These are phyloP conservation scores for Prorops nasuta DNA, from an alignment of 1,140 invertebrate species.

Conservation along the genomic window DNA sequence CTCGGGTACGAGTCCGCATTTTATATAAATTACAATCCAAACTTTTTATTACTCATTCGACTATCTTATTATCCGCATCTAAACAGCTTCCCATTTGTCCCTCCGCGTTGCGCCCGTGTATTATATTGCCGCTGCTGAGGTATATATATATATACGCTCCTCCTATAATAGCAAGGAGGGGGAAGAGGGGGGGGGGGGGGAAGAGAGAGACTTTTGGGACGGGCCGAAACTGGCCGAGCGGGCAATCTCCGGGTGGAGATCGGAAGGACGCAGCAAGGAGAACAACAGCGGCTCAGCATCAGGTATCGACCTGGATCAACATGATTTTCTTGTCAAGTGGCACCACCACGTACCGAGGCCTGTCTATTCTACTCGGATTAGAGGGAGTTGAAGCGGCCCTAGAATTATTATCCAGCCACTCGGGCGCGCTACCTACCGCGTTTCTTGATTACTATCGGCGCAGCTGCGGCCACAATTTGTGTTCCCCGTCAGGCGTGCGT, in stretches of 20 bases:
- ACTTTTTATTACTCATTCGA: no score
- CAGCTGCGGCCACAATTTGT: slow-evolving; percentile 55
- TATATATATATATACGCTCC: no score
- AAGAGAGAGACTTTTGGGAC: no score
- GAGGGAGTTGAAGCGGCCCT: slow-evolving; percentile 20
- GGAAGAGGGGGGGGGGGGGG: no score
- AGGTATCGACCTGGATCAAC: slow-evolving; percentile 36
- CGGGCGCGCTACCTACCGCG: slow-evolving; percentile 44
- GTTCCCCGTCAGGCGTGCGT: slow-evolving; percentile 49
- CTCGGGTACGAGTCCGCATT: no score
- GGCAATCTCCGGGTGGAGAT: slow-evolving; percentile 30
- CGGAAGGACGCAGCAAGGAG: no score
- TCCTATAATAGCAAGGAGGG: no score
- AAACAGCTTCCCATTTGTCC: no score
- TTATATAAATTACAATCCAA: no score
- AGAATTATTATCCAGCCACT: slow-evolving; percentile 50
- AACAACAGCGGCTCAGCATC: slow-evolving; percentile 20
- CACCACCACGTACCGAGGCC: slow-evolving; percentile 7
- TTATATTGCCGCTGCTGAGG: no score
- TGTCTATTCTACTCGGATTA: slow-evolving; percentile 7
- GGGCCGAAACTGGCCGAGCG: slow-evolving; percentile 7
- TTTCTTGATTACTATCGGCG: slow-evolving; percentile 54
- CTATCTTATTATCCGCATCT: no score
- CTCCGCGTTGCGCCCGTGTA: no score
- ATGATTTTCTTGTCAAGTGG: slow-evolving; percentile 32